Base-by-base conservation (phyloP, 1,140 invertebrate genomes). In the Yoshiicerus persimilis region DNA sequence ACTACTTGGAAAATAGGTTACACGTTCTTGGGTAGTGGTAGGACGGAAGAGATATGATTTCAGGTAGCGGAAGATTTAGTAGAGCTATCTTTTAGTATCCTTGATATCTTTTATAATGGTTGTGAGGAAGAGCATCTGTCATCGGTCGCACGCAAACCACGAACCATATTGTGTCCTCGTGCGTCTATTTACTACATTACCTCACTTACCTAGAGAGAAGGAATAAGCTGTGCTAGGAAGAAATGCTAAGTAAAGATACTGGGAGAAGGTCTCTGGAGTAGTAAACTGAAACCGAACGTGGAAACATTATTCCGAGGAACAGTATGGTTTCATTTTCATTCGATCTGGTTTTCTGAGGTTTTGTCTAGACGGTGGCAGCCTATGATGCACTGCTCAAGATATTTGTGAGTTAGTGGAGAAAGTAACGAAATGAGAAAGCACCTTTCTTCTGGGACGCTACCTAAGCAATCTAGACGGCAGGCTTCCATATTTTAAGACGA, bases 101-200 rank as follows among this genome's bases (percentile, higher is more conserved):
- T n/a, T 77, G 11, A 38, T 80, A 80, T 80, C 16, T 38, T 80
- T 80, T 80, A 80, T 32, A 80, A 36, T 16, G 25, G 16, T 34
- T 38, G 1, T 11, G 23, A 80, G 32, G 30, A 36, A 32, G 9
- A 80, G 75, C 75, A 80, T 80, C 75, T 80, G 75, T 80, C 75
- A 80, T 80, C 34, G 75, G 75, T 80, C 75, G 34, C 75, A 80
- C 75, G 75, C 75, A 80, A 80, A 80, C 75, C 75, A 80, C 75
- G 32, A 38, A 38, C n/a, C 75, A 34, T 80, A 80, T 80, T 38
- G 13, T 80, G 47, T 56, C 13, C 16, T 16, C 13, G 1, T 56
- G 47, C 47, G 47, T 56, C 47, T n/a, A 56, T n/a, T 56, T 56
- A 56, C 47, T n/a, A n/a, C 4, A n/a, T 20, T 16, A 56, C 13